Evolutionary conservation across 1,140 invertebrate species (phyloP).

Genomic region (Pinna nobilis): DNA sequence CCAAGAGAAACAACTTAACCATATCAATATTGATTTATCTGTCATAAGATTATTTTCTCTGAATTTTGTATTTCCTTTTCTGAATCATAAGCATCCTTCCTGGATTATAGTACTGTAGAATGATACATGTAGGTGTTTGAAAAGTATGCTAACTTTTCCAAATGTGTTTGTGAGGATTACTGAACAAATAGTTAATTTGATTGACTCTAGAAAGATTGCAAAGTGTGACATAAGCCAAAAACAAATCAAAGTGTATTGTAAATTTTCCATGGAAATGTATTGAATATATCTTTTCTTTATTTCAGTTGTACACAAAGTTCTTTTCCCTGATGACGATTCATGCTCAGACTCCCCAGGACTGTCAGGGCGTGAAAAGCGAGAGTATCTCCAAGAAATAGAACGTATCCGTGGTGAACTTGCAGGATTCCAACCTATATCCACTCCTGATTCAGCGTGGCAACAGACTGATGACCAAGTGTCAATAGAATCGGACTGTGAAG

Average conservation of each 20-base stretch:
- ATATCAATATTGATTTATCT: too few species aligned
- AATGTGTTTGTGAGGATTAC: too few species aligned
- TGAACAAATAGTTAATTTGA: neutral
- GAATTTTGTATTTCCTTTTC: too few species aligned
- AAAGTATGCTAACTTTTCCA: too few species aligned
- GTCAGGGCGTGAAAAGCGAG: constrained; percentile 53
- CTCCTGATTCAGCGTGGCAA: constrained; percentile 53
- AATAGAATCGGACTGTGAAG: constrained; percentile 60
- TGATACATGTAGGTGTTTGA: too few species aligned
- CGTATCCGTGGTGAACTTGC: constrained; percentile 65
- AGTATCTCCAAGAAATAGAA: constrained; percentile 67
- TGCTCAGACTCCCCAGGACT: constrained; percentile 54
- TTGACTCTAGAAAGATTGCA: neutral
- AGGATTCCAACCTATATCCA: constrained; percentile 70
- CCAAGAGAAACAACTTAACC: too few species aligned
- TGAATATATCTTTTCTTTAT: constrained; percentile 37
- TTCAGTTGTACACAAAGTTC: constrained; percentile 73
- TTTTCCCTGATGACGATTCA: constrained; percentile 71
- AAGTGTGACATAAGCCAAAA: neutral
- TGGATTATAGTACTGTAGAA: too few species aligned
- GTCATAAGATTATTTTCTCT: too few species aligned
- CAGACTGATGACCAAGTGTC: constrained; percentile 44
- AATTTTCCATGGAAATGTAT: neutral
- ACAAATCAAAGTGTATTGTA: neutral
- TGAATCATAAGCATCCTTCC: too few species aligned